Evolutionary conservation across 1,140 invertebrate species (phyloP), one percentile per base, ranked within the genome.

Genomic region (Drosophila bifasciata): DNA sequence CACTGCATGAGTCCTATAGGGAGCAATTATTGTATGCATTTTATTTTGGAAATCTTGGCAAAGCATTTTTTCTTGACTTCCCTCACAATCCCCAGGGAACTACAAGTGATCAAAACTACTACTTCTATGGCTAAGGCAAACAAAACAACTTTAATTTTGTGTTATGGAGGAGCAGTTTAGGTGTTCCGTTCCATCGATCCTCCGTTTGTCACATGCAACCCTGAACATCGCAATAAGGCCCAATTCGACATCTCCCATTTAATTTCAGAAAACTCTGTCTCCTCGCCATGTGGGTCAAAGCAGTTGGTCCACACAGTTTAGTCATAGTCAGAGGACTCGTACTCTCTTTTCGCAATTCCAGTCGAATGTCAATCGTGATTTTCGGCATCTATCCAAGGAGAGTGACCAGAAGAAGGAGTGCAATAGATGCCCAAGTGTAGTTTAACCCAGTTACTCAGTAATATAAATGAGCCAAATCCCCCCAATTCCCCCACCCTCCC

Each of bases 391-490:
- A 46, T 9, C 51, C 15, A 25, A 45, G 32, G 32, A 36, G 32
- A 36, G 9, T 62, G 61, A 21, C 46, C 51, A 43, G 36, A 43
- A 32, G 36, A 39, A 62, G 49, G 4, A 51, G 40, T 48, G 50
- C 32, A 13, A 36, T 36, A 23, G 49, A 41, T 17, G 52, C 44
- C 56, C 60, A 49, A 69, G 49, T 46, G 28, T 55, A 76, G 61
- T 76, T 85, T 85, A 86, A 77, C 81, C 81, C 68, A 85, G 80
- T 85, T 83, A 59, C 63, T 49, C 15, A 46, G 76, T 66, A 76
- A 79, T 80, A 79, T 66, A 80, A 85, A 64, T 63, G 61, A 79
- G 61, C 59, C 40, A 17, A 43, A n/a, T 15, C 41, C 17, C 17
- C 21, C 50, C 63, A n/a, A n/a, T 25, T 13, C 39, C 21, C 25